phyloP scores from a whole-genome alignment of 2,888 invertebrate genomes.

The Rotaria sp. region DNA sequence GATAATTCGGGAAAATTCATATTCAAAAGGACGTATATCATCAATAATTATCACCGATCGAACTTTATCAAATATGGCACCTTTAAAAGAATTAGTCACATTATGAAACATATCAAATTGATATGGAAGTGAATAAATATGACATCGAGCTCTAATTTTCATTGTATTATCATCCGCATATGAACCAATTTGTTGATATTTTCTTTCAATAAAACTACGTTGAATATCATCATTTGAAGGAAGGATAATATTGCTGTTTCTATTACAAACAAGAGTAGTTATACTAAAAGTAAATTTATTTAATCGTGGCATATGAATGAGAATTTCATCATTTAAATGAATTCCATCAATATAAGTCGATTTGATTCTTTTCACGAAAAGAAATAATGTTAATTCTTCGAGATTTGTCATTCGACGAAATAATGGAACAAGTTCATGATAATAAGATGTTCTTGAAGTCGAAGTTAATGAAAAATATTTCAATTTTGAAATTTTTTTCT shows the following conservation, averaged over 20 bases:
- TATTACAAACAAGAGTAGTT: not conserved
- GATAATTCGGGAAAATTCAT: not conserved
- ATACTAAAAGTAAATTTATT: not conserved
- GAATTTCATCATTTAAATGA: not conserved
- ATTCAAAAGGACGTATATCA: not conserved
- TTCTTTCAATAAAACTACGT: not conserved
- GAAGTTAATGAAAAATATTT: not conserved
- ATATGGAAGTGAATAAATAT: not conserved
- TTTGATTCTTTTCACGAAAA: not conserved
- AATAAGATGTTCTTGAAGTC: not conserved
- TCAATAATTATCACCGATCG: not conserved
- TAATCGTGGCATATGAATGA: not conserved
- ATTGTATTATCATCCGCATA: not conserved
- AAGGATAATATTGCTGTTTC: not conserved
- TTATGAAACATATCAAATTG: not conserved
- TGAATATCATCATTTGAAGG: not conserved
- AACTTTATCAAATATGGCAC: not conserved
- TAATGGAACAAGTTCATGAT: not conserved
- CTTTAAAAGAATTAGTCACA: not conserved
- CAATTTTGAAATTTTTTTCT: not conserved
- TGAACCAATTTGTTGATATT: not conserved
- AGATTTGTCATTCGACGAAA: not conserved
- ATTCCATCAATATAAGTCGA: not conserved
- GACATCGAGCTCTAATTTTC: conserved; percentile 6
- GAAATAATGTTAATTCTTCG: not conserved